Evolutionary conservation across 37 sponge, comb jelly and placozoan genomes (phyloP), one percentile per base, ranked within the genome.

Genomic region (Beroe ovata): DNA sequence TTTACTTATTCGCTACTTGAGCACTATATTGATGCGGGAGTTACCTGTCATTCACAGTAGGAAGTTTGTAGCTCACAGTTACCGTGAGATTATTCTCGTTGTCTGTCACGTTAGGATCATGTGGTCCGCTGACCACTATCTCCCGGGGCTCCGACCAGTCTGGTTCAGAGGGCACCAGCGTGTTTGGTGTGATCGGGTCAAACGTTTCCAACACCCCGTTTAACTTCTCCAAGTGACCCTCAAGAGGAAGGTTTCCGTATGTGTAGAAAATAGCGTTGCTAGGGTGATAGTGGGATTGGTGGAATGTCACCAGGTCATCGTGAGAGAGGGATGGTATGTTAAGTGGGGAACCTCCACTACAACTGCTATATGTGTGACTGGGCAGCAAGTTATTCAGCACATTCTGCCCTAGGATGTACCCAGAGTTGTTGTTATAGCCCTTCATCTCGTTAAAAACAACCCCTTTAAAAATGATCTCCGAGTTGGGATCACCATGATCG

Each of bases 381-480:
- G 99, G 99, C 8, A 92, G 90, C 33, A 97, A 77, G 8, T 64
- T 60, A 30, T 93, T 90, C 69, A 94, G 96, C 40, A 94, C 32
- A 8, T 90, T 88, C 29, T 81, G 89, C 29, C 71, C 72, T 81
- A 92, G 94, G 23, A 97, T 42, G 38, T 64, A 88, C 58, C 94
- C 96, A 28, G 91, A 22, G 66, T 91, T 92, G 18, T 94, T 90
- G 93, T 92, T 47, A 60, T 92, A 60, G 20, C 99, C 99, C 90
- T 97, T 97, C 99, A 97, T 97, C 63, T 97, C 99, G 39, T 97
- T 97, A 72, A 93, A 95, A 0, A 97, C 99, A 4, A 97, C 94
- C n/a, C 99, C 99, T 71, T 97, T 97, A 88, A 95, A 93, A 25
- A 91, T 38, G 19, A 95, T 90, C 4, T 90, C 91, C 23, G 94